Evolutionary conservation across 1,140 invertebrate species (phyloP).

Genomic region (Eupristina koningsbergeri): DNA sequence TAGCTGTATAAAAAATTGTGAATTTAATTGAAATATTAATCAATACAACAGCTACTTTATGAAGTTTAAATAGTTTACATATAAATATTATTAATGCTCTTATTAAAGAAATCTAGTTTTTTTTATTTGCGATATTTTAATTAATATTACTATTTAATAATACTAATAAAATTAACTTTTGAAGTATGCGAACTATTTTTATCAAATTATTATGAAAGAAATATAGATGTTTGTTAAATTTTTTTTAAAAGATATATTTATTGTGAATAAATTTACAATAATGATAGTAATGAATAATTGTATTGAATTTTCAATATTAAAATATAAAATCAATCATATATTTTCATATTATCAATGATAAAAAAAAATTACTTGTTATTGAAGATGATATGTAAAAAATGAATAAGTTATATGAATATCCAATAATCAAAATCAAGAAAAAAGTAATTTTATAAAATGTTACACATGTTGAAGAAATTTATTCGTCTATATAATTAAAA

Average conservation of each 20-base stretch:
- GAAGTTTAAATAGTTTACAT: not conserved
- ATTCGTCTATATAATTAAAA: not conserved
- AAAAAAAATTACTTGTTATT: not conserved
- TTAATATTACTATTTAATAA: not conserved
- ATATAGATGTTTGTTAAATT: too few relatives aligned
- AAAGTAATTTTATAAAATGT: not conserved
- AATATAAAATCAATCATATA: not conserved
- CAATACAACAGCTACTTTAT: too few relatives aligned
- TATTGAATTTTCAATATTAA: not conserved
- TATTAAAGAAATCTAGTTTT: not conserved
- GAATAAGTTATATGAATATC: not conserved
- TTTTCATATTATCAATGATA: not conserved
- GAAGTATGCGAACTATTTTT: too few relatives aligned
- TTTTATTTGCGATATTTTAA: not conserved
- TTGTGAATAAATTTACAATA: not conserved
- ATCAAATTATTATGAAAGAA: too few relatives aligned
- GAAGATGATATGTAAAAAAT: not conserved
- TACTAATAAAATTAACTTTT: too few relatives aligned
- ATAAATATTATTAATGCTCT: not conserved
- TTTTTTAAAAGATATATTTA: too few relatives aligned
- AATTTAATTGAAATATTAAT: too few relatives aligned
- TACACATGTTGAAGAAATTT: not conserved
- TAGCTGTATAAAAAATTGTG: not conserved
- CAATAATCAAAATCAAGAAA: not conserved
- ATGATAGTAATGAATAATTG: not conserved